Evolutionary conservation across 1,140 invertebrate genomes (phyloP).

Genomic region (Cyclargus thomasi): DNA sequence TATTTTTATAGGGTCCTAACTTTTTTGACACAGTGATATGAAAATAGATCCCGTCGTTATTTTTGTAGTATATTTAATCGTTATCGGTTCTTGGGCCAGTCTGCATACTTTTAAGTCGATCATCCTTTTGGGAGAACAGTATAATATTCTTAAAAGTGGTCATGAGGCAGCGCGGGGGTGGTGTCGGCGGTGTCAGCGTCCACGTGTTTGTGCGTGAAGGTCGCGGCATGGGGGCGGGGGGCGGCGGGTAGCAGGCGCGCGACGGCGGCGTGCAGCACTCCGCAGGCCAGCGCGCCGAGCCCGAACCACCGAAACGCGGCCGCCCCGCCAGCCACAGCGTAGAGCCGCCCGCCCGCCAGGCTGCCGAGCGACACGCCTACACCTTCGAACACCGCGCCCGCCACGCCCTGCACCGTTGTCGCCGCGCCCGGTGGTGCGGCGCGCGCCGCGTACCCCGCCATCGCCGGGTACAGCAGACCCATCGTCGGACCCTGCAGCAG

Average conservation of each 20-base stretch:
- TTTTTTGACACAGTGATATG: too few species aligned
- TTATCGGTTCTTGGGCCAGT: too few species aligned
- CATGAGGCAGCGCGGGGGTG: too few species aligned
- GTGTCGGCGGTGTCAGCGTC: too few species aligned
- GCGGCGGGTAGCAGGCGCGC: constrained; percentile 32
- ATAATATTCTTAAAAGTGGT: too few species aligned
- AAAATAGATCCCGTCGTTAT: too few species aligned
- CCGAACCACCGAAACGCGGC: constrained; percentile 84
- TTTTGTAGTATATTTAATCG: too few species aligned
- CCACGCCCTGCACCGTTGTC: constrained; percentile 89
- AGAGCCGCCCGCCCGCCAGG: constrained; percentile 82
- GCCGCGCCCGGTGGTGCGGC: constrained; percentile 90
- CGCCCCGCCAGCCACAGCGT: constrained; percentile 77
- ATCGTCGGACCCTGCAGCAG: constrained; percentile 90
- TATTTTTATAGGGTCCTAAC: too few species aligned
- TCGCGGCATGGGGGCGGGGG: not conserved
- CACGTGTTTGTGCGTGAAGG: too few species aligned
- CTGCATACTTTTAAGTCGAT: too few species aligned
- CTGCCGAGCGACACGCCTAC: constrained; percentile 87
- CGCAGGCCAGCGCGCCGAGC: constrained; percentile 78
- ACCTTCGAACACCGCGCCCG: constrained; percentile 91
- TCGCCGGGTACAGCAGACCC: constrained; percentile 91
- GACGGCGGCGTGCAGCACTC: constrained; percentile 77
- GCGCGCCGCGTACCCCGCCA: constrained; percentile 91
- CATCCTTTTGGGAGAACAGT: too few species aligned